Conservation (phyloP, 2,888 invertebrate species). For the Amiota minor region DNA sequence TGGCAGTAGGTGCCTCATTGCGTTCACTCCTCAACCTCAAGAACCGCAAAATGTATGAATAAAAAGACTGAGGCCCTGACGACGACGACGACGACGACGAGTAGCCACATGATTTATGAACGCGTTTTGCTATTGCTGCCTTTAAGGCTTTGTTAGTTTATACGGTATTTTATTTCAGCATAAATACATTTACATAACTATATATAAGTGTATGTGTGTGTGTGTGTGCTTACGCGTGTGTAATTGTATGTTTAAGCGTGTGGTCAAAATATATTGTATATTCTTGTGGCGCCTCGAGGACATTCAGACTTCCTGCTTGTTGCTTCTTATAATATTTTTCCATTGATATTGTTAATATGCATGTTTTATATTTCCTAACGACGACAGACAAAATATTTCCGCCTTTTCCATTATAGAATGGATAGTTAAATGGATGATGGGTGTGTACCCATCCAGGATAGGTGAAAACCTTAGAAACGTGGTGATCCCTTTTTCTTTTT, state of each 20-base stretch:
- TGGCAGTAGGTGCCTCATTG: slow-evolving; percentile 7
- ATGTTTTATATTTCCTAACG: background rate
- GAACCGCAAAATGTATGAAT: no score
- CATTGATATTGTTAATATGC: slow-evolving; percentile 1
- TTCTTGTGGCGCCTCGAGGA: background rate
- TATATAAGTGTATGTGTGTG: background rate
- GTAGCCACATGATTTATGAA: slow-evolving; percentile 62
- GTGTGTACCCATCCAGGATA: no score
- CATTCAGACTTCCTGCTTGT: background rate
- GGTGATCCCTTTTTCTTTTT: no score
- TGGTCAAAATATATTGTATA: background rate
- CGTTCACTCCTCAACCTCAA: no score
- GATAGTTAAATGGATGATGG: no score
- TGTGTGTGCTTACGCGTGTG: background rate
- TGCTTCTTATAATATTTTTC: background rate
- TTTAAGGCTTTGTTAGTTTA: background rate
- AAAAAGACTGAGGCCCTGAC: slow-evolving; percentile 30
- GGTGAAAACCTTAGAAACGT: no score
- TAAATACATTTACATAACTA: background rate
- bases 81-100: slow-evolving; percentile 39
- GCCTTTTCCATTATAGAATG: no score
- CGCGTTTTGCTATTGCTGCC: slow-evolving; percentile 26
- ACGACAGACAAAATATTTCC: background rate
- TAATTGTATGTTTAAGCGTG: background rate
- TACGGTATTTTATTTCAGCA: background rate